Percentiles rank a stretch among this genome's conserved stretches.
Conservation (phyloP, 2,797 vertebrate genomes). For the Moxostoma hubbsi region DNA sequence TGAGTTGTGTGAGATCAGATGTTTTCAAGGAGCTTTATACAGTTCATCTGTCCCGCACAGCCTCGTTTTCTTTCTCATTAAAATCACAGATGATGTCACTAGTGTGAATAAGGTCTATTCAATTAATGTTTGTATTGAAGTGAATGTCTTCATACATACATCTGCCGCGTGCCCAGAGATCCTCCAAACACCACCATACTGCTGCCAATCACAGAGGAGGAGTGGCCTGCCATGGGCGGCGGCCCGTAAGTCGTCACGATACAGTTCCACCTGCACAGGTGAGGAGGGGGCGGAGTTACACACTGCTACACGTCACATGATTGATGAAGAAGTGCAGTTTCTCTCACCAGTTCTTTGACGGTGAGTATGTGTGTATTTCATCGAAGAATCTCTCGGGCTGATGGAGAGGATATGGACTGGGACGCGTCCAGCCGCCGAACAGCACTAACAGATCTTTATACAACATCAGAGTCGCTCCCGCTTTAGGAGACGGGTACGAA, state of each 20-base stretch:
- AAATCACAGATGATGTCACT: too few species aligned
- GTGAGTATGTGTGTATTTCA: slow-evolving; percentile 98
- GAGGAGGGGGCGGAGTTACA: background rate
- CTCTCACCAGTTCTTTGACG: slow-evolving; percentile 97
- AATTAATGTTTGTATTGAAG: too few species aligned
- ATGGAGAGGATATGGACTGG: slow-evolving; percentile 96
- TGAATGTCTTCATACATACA: slow-evolving; percentile 72
- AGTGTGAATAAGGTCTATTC: too few species aligned
- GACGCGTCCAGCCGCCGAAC: slow-evolving; percentile 97
- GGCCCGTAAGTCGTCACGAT: slow-evolving; percentile 97
- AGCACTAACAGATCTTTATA: slow-evolving; percentile 95
- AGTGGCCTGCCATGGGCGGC: slow-evolving; percentile 98
- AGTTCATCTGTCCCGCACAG: too few species aligned
- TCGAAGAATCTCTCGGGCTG: slow-evolving; percentile 98
- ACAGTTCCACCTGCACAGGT: slow-evolving; percentile 92
- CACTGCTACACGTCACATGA: background rate
- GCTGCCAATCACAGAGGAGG: slow-evolving; percentile 92
- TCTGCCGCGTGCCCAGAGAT: slow-evolving; percentile 95
- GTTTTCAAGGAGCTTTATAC: too few species aligned
- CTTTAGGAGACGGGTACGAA: slow-evolving; percentile 97
- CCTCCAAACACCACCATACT: slow-evolving; percentile 98
- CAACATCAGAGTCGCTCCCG: slow-evolving; percentile 94
- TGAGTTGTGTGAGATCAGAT: too few species aligned
- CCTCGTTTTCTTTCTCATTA: too few species aligned
- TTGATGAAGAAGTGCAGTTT: background rate